Evolutionary conservation across 2,888 invertebrate species (phyloP).

Genomic region (Lathronympha strigana): DNA sequence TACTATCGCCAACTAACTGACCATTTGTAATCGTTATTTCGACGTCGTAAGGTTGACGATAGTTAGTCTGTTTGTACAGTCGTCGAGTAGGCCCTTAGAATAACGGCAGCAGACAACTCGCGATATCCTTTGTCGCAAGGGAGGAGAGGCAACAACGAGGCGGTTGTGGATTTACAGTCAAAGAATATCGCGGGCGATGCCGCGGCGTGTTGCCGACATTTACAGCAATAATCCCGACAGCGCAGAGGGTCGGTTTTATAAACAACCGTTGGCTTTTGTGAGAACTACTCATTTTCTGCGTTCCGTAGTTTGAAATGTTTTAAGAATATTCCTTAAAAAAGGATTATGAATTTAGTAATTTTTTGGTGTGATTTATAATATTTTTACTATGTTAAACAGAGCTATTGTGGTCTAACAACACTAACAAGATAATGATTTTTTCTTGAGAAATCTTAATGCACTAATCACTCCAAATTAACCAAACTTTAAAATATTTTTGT

Average conservation of each 20-base stretch:
- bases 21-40: no score
- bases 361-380: no score
- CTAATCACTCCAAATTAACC: no score
- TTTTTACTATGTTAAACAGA: no score
- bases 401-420: no score
- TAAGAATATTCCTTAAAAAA: neutral
- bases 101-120: constrained; percentile 39
- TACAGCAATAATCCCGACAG: constrained; percentile 3
- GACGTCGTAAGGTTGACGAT: no score
- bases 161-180: constrained; percentile 27
- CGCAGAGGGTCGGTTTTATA: neutral
- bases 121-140: constrained; percentile 37
- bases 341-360: no score
- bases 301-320: neutral
- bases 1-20: no score
- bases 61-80: constrained; percentile 24
- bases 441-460: no score
- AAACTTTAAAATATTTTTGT: no score
- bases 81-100: constrained; percentile 41
- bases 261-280: neutral
- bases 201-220: constrained; percentile 9
- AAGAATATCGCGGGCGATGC: constrained; percentile 26
- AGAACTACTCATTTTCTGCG: neutral
- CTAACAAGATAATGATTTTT: no score
- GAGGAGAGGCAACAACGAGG: constrained; percentile 27